These are phyloP conservation scores for Dermatemys mawii DNA, from an alignment of 2,113 vertebrate genomes.

Conservation along the genomic window DNA sequence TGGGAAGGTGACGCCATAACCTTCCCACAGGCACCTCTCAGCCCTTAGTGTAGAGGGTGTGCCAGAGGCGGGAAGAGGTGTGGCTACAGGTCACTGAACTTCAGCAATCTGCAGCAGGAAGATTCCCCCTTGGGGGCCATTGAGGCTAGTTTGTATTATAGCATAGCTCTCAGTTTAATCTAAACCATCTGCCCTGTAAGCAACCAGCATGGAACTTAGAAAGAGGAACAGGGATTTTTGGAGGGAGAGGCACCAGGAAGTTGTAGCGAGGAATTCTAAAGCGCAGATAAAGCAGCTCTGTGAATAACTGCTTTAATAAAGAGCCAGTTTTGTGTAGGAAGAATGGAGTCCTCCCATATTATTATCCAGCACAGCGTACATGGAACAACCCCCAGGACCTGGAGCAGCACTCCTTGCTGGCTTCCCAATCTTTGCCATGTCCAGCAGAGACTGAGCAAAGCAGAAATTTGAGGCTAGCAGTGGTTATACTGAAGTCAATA, in stretches of 20 bases:
- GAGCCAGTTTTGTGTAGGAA: background rate
- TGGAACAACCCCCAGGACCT: background rate
- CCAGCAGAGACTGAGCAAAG: background rate
- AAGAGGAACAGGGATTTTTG: background rate
- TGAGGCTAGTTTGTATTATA: background rate
- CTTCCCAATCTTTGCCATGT: background rate
- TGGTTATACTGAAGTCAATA: background rate
- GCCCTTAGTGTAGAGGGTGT: background rate
- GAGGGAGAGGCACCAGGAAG: background rate
- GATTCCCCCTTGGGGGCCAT: background rate
- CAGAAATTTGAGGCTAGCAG: background rate
- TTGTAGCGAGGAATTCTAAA: background rate
- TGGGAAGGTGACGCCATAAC: background rate
- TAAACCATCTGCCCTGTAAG: background rate
- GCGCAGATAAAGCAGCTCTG: background rate
- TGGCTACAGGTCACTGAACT: fast-evolving
- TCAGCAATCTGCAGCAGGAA: background rate
- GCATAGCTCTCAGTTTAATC: background rate
- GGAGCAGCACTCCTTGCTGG: fast-evolving
- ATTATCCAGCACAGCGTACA: background rate
- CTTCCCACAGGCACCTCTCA: background rate
- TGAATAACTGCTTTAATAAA: background rate
- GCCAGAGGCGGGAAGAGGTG: background rate
- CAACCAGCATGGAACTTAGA: background rate
- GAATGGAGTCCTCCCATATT: background rate